Conservation (phyloP, 2,888 invertebrate genomes). For the Petrolisthes manimaculis region DNA sequence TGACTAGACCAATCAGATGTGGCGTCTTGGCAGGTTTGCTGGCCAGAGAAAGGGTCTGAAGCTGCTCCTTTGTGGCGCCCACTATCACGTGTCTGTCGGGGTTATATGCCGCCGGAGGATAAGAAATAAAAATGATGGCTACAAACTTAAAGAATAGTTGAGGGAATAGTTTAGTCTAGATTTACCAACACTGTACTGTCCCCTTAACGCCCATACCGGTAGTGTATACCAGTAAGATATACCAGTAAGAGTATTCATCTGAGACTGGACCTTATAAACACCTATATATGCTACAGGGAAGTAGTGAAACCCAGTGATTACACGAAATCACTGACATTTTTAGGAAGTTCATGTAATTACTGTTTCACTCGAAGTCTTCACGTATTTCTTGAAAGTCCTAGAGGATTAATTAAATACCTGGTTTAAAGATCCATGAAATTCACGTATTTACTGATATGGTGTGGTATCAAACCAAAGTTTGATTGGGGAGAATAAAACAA, state of each 20-base stretch:
- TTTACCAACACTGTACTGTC: too few relatives aligned
- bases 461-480: background rate
- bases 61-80: slow-evolving; percentile 20
- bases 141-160: too few relatives aligned
- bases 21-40: slow-evolving; percentile 28
- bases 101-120: background rate
- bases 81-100: slow-evolving; percentile 25
- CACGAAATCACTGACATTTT: too few relatives aligned
- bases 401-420: background rate
- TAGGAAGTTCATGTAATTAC: too few relatives aligned
- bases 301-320: too few relatives aligned
- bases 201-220: background rate
- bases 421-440: background rate
- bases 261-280: background rate
- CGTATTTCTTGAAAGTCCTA: background rate
- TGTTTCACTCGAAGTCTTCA: slow-evolving; percentile 22
- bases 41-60: slow-evolving; percentile 2
- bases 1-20: slow-evolving; percentile 26
- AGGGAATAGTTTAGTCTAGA: background rate
- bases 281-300: background rate
- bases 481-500: too few relatives aligned
- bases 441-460: slow-evolving; percentile 9
- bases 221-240: too few relatives aligned
- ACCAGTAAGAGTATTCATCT: background rate
- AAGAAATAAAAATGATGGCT: background rate